A percentile compares a stretch with the other conserved stretches of the same genome.
phyloP scores from a whole-genome alignment of 2,888 invertebrate species.

The Amitus sp. region DNA sequence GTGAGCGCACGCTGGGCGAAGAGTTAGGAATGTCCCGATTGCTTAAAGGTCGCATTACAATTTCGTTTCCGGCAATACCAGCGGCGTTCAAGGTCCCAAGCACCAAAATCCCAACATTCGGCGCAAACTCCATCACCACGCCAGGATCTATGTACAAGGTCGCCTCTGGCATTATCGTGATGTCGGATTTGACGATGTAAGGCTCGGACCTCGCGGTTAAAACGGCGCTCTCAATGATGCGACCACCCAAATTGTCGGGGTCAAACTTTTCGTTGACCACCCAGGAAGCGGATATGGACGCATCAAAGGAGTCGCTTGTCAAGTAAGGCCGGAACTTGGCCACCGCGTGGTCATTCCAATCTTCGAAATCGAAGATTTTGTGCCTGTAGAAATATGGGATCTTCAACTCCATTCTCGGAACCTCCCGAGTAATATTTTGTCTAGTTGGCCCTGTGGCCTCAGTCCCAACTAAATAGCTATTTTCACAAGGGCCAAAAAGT shows the following conservation, averaged over 20 bases:
- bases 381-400: constrained; percentile 61
- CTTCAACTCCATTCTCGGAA: no score
- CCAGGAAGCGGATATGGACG: constrained; percentile 79
- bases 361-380: constrained; percentile 96
- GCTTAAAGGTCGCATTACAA: constrained; percentile 77
- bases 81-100: constrained; percentile 88
- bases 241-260: constrained; percentile 79
- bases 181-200: constrained; percentile 85
- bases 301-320: constrained; percentile 78
- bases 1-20: constrained; percentile 29
- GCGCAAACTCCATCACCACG: constrained; percentile 91
- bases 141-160: constrained; percentile 89
- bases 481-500: no score
- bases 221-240: constrained; percentile 75
- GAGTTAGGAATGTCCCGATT: constrained; percentile 53
- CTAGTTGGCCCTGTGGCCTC: no score
- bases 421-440: no score
- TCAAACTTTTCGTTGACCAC: constrained; percentile 70
- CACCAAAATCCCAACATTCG: constrained; percentile 95
- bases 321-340: constrained; percentile 91
- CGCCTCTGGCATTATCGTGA: constrained; percentile 96
- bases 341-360: constrained; percentile 98
- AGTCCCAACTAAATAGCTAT: no score
- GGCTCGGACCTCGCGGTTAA: constrained; percentile 75
- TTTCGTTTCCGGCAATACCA: constrained; percentile 80